A percentile compares a stretch with the other conserved stretches of the same genome.
phyloP scores from a whole-genome alignment of 1,140 invertebrate genomes.

The Berghia stephanieae region DNA sequence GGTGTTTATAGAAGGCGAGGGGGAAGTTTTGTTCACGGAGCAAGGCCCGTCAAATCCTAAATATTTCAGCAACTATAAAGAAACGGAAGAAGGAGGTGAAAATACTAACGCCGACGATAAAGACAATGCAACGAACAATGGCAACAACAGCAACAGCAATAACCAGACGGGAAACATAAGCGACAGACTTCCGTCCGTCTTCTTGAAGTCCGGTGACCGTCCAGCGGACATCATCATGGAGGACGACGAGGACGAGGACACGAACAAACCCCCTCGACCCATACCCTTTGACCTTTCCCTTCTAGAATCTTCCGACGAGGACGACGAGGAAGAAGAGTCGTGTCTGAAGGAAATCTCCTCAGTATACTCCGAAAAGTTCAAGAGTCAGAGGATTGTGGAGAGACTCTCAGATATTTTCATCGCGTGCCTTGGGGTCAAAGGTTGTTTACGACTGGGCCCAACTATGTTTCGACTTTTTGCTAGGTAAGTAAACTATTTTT shows the following conservation, averaged over 20 bases:
- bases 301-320: constrained; percentile 22
- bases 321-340: constrained; percentile 43
- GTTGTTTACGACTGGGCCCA: constrained; percentile 54
- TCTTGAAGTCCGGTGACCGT: background rate
- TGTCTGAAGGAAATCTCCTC: constrained; percentile 57
- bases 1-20: constrained; percentile 35
- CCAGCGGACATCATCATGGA: constrained; percentile 1
- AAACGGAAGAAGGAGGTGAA: background rate
- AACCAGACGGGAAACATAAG: background rate
- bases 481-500: too few relatives aligned
- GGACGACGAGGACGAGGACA: constrained; percentile 20
- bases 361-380: constrained; percentile 46
- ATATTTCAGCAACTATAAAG: background rate
- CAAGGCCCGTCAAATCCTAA: constrained; percentile 17
- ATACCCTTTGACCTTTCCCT: constrained; percentile 16
- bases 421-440: constrained; percentile 50
- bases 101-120: background rate
- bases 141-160: background rate
- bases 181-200: background rate
- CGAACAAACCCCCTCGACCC: background rate
- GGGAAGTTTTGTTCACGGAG: constrained; percentile 17
- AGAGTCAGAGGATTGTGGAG: constrained; percentile 48
- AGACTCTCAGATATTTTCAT: constrained; percentile 56
- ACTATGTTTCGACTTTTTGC: constrained; percentile 61
- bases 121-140: background rate